phyloP scores from a whole-genome alignment of 2,888 invertebrate species.

The Cyclophora punctaria region DNA sequence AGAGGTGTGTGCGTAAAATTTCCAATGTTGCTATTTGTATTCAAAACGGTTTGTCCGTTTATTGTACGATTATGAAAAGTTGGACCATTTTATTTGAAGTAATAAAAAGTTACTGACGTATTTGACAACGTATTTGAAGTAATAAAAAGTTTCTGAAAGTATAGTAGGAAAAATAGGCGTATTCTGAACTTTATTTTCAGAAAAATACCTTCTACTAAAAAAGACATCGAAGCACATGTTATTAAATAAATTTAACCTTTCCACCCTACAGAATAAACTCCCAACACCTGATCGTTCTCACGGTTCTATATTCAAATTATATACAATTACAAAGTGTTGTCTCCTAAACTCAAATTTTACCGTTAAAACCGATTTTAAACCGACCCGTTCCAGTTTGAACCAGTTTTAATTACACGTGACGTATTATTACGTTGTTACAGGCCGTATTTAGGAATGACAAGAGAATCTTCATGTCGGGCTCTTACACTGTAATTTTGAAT shows the following conservation, averaged over 20 bases:
- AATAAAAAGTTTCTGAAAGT: no score
- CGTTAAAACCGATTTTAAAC: conserved; percentile 5
- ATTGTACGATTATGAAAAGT: no score
- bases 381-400: conserved; percentile 3
- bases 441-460: not conserved
- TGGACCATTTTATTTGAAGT: no score
- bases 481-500: not conserved
- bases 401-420: not conserved
- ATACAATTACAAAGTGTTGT: conserved; percentile 14
- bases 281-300: conserved; percentile 8
- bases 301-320: conserved; percentile 11
- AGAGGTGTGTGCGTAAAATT: no score
- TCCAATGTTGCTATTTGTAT: no score
- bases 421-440: not conserved
- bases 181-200: no score
- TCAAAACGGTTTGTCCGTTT: no score
- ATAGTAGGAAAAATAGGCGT: no score
- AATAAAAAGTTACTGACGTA: no score
- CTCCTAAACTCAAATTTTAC: conserved; percentile 11
- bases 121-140: no score
- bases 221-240: no score
- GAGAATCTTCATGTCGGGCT: not conserved
- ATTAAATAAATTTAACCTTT: conserved; percentile 8
- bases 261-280: conserved; percentile 2
- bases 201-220: no score